Evolutionary conservation across 2,888 invertebrate genomes (phyloP).

Genomic region (Allophyes oxyacanthae): DNA sequence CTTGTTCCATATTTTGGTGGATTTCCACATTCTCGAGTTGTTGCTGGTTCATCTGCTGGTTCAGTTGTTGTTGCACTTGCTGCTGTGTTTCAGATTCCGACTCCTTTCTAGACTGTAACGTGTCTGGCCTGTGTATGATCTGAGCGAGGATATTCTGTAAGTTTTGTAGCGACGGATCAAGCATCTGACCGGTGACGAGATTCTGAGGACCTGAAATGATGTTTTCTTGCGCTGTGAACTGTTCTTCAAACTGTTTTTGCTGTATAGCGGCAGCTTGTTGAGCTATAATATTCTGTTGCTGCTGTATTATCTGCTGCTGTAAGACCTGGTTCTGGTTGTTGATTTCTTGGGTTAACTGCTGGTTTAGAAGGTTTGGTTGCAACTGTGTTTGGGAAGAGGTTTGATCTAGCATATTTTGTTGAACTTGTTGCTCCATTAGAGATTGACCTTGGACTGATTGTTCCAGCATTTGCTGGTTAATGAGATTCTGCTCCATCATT

Average conservation of each 20-base stretch:
- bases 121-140: conserved; percentile 84
- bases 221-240: conserved; percentile 77
- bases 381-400: conserved; percentile 72
- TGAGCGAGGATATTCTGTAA: conserved; percentile 83
- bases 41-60: conserved; percentile 58
- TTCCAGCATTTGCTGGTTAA: conserved; percentile 84
- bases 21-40: conserved; percentile 62
- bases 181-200: conserved; percentile 78
- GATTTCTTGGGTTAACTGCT: conserved; percentile 79
- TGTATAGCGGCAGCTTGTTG: conserved; percentile 85
- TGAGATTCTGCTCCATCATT: conserved; percentile 84
- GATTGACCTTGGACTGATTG: conserved; percentile 77
- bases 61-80: conserved; percentile 67
- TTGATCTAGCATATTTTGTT: conserved; percentile 72
- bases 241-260: conserved; percentile 83
- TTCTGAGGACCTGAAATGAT: conserved; percentile 77
- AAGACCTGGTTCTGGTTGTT: conserved; percentile 85
- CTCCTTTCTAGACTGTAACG: conserved; percentile 79
- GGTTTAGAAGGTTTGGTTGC: conserved; percentile 74
- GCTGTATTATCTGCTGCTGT: conserved; percentile 88
- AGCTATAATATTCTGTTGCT: conserved; percentile 83
- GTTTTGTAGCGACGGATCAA: conserved; percentile 87
- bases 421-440: conserved; percentile 77
- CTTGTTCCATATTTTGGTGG: conserved; percentile 66
- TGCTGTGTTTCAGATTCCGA: conserved; percentile 79